phyloP scores from a whole-genome alignment of 2,797 vertebrate species.

The Poeciliopsis gracilis region DNA sequence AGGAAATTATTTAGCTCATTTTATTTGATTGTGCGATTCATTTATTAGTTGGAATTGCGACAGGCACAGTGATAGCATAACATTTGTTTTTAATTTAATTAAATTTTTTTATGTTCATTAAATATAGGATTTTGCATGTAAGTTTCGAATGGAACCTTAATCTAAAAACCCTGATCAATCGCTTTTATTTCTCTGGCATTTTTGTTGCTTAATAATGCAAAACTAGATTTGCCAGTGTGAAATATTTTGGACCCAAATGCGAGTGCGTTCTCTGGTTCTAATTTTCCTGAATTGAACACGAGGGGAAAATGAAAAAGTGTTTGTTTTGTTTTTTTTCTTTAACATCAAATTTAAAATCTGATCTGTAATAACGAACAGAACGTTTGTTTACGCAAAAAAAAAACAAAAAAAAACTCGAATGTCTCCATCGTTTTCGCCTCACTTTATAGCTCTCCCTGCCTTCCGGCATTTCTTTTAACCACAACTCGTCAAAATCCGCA shows the following conservation, averaged over 20 bases:
- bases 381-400: not conserved
- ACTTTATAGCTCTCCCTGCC: not conserved
- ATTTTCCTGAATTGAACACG: not conserved
- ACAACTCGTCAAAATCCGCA: conserved; percentile 10
- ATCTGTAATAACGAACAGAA: not conserved
- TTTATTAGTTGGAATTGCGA: no score
- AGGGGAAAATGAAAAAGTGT: not conserved
- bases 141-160: not conserved
- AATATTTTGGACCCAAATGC: not conserved
- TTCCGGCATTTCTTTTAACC: not conserved
- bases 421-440: not conserved
- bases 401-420: not conserved
- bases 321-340: not conserved
- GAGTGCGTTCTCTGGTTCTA: not conserved
- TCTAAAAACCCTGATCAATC: not conserved
- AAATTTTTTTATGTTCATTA: not conserved
- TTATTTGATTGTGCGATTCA: no score
- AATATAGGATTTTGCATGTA: not conserved
- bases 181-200: not conserved
- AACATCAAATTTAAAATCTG: not conserved
- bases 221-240: not conserved
- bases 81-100: not conserved
- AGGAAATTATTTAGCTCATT: no score
- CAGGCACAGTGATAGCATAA: not conserved
- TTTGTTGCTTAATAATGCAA: not conserved